Conservation (phyloP, 1,140 invertebrate genomes). For the Conus ventricosus region DNA sequence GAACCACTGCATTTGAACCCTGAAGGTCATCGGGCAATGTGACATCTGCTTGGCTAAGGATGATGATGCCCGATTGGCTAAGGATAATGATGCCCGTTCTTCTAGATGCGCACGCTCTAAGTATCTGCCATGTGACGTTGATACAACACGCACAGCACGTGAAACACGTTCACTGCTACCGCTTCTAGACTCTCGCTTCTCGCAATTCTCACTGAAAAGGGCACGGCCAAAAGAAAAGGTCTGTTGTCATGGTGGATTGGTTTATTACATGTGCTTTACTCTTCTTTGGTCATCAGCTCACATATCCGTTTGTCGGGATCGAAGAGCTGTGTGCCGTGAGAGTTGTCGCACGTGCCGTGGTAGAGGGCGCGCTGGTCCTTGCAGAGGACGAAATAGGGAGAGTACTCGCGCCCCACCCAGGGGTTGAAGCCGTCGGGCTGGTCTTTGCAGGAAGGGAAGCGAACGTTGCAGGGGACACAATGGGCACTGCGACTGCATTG, state of each 20-base stretch:
- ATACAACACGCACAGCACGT: background rate
- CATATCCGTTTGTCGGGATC: constrained; percentile 22
- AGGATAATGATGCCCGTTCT: too few relatives aligned
- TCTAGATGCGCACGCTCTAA: too few relatives aligned
- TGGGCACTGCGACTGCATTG: constrained; percentile 44
- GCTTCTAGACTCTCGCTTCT: too few relatives aligned
- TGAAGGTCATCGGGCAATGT: too few relatives aligned
- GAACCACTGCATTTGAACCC: too few relatives aligned
- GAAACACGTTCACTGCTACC: too few relatives aligned
- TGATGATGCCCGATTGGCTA: too few relatives aligned
- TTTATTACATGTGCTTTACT: background rate
- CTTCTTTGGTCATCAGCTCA: background rate
- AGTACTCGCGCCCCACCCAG: constrained; percentile 45
- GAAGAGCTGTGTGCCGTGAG: constrained; percentile 21
- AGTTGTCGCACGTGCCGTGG: constrained; percentile 36
- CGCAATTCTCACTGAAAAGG: background rate
- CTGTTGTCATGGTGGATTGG: background rate
- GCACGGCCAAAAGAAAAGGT: background rate
- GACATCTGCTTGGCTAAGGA: too few relatives aligned
- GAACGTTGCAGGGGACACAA: constrained; percentile 53
- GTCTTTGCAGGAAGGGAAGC: constrained; percentile 55
- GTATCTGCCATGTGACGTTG: too few relatives aligned
- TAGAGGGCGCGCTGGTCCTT: constrained; percentile 50
- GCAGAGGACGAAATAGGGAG: constrained; percentile 52
- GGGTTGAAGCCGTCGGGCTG: constrained; percentile 54